Conservation (phyloP, 2,113 vertebrate genomes). For the Ondatra zibethicus region DNA sequence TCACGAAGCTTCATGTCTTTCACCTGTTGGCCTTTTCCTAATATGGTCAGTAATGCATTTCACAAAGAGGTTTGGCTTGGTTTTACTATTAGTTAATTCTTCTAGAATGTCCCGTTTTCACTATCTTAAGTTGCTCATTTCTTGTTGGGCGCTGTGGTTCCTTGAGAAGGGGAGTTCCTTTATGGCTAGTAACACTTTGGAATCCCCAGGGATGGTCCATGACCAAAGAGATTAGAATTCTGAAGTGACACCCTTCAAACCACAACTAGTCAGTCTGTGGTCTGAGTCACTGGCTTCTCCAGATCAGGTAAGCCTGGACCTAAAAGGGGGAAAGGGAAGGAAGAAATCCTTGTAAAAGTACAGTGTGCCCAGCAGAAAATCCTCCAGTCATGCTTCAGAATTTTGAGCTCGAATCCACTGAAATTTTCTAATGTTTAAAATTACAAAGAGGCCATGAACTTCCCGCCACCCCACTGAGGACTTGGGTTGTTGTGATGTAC, state of each 20-base stretch:
- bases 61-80: constrained; percentile 41
- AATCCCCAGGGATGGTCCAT: constrained; percentile 81
- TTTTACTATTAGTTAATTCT: constrained; percentile 68
- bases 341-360: constrained; percentile 71
- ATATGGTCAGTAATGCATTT: constrained; percentile 46
- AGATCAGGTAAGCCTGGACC: constrained; percentile 46
- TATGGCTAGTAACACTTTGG: constrained; percentile 57
- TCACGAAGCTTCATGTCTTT: background rate
- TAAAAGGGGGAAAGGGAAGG: background rate
- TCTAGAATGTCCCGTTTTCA: constrained; percentile 63
- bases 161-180: constrained; percentile 77
- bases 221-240: constrained; percentile 76
- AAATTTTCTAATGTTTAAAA: constrained; percentile 48
- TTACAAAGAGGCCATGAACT: background rate
- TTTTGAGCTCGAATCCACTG: constrained; percentile 26
- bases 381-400: constrained; percentile 16
- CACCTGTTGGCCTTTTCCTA: constrained; percentile 33
- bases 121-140: constrained; percentile 62
- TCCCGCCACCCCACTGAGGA: background rate
- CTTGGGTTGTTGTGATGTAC: background rate
- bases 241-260: constrained; percentile 77
- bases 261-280: constrained; percentile 76
- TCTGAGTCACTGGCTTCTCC: constrained; percentile 82
- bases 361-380: constrained; percentile 24
- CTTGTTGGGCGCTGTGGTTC: constrained; percentile 61